These are phyloP conservation scores for Chelon auratus DNA, from an alignment of 2,797 vertebrate species.

Conservation along the genomic window DNA sequence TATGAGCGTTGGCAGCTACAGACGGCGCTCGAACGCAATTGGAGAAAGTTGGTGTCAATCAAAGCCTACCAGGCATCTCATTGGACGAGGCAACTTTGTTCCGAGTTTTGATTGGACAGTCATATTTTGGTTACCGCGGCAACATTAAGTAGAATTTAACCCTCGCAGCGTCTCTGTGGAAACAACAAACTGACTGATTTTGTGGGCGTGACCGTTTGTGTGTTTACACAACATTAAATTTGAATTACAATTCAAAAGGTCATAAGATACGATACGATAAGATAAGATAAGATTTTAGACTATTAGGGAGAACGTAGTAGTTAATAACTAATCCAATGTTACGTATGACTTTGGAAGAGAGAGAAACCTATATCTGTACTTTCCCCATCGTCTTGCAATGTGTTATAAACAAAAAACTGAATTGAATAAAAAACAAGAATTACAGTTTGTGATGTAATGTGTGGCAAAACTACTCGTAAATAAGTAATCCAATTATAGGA, in stretches of 20 bases:
- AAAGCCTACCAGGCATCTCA: neutral
- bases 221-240: rapidly evolving
- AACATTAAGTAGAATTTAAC: slow-evolving; percentile 11
- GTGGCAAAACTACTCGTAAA: too few species aligned
- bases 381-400: too few species aligned
- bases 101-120: slow-evolving; percentile 36
- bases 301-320: too few species aligned
- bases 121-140: slow-evolving; percentile 33
- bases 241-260: neutral
- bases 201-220: rapidly evolving
- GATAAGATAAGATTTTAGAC: too few species aligned
- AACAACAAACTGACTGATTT: neutral
- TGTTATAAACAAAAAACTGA: too few species aligned
- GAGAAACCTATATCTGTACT: too few species aligned
- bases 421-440: too few species aligned
- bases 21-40: neutral
- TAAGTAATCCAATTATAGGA: too few species aligned
- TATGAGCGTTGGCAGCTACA: neutral
- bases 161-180: neutral
- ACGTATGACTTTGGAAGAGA: too few species aligned
- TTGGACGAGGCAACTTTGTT: slow-evolving; percentile 30
- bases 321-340: too few species aligned
- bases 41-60: slow-evolving; percentile 21
- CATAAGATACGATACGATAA: too few species aligned
- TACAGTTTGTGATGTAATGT: too few species aligned